phyloP scores from a whole-genome alignment of 1,140 invertebrate genomes.

The Cheumatopsyche charites region DNA sequence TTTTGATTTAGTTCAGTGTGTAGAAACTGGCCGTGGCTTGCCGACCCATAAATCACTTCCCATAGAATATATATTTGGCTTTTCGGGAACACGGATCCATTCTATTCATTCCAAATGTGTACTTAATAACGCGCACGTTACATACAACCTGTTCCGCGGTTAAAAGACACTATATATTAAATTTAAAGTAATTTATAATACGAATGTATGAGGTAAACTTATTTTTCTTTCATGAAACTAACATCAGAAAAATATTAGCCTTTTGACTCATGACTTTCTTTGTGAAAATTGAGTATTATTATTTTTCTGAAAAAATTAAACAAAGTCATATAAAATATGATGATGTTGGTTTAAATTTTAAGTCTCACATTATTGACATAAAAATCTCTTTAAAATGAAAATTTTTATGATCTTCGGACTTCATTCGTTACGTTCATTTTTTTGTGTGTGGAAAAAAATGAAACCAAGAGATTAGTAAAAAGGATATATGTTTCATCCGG shows the following conservation, averaged over 20 bases:
- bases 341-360: no score
- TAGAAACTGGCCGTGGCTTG: slow-evolving; percentile 4
- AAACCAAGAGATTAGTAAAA: slow-evolving; percentile 40
- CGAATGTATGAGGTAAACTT: no score
- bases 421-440: no score
- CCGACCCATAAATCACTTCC: slow-evolving; percentile 40
- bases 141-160: slow-evolving; percentile 23
- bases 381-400: no score
- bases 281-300: no score
- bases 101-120: slow-evolving; percentile 45
- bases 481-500: slow-evolving; percentile 44
- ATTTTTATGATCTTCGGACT: no score
- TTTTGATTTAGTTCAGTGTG: neutral
- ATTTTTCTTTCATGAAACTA: no score
- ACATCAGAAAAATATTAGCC: no score
- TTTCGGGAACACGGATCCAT: slow-evolving; percentile 45
- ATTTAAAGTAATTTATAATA: neutral
- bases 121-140: slow-evolving; percentile 45
- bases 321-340: no score
- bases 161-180: slow-evolving; percentile 19
- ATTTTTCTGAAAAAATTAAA: no score
- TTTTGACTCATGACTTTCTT: no score
- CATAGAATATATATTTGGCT: slow-evolving; percentile 44
- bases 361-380: no score
- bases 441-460: slow-evolving; percentile 34